Conservation (phyloP, 2,113 vertebrate species). For the Sinocyclocheilus rhinocerous region DNA sequence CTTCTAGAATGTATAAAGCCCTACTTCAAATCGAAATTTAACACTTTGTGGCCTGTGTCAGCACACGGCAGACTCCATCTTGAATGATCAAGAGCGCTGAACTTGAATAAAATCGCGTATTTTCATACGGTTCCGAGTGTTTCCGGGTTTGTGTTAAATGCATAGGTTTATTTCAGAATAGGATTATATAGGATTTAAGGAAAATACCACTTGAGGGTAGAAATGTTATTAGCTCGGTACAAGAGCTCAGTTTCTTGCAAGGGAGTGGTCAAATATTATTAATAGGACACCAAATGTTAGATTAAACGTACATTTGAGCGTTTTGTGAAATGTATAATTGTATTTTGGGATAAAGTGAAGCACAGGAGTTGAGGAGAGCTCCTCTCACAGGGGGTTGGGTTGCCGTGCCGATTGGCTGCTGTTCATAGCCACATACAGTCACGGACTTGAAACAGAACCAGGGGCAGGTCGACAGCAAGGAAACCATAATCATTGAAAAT, state of each 20-base stretch:
- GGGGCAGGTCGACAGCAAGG: conserved; percentile 71
- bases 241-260: not conserved
- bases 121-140: not conserved
- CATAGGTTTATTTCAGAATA: not conserved
- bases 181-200: not conserved
- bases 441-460: conserved; percentile 65
- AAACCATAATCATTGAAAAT: conserved; percentile 64
- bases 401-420: conserved; percentile 71
- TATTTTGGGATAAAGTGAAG: conserved; percentile 17
- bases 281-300: not conserved
- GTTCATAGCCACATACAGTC: conserved; percentile 62
- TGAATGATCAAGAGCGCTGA: conserved; percentile 69
- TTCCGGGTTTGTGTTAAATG: not conserved
- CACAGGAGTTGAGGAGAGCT: conserved; percentile 42
- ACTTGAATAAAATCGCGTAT: conserved; percentile 45
- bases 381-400: conserved; percentile 63
- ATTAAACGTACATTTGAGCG: not conserved
- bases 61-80: conserved; percentile 78
- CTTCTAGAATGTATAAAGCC: conserved; percentile 25
- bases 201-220: not conserved
- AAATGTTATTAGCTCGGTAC: not conserved
- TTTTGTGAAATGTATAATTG: not conserved
- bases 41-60: conserved; percentile 80
- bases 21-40: conserved; percentile 64
- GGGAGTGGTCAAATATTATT: not conserved